Conservation (phyloP, 2,113 vertebrate genomes). For the Urocolius indicus region DNA sequence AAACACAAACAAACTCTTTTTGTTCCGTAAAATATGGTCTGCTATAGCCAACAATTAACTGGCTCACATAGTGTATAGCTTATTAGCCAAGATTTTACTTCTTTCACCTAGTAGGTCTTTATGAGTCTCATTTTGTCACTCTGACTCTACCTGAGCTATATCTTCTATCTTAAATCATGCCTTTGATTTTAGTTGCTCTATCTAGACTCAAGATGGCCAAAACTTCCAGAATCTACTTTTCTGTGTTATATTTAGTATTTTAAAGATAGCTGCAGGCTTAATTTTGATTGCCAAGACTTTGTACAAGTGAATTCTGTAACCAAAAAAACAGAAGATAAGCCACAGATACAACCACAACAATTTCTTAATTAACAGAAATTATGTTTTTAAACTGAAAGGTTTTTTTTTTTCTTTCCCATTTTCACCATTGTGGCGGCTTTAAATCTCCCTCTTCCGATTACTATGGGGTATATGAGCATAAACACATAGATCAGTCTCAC, state of each 20-base stretch:
- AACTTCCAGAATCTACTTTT: neutral
- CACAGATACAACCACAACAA: constrained; percentile 36
- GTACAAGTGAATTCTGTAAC: constrained; percentile 19
- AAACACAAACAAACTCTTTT: neutral
- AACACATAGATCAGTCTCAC: neutral
- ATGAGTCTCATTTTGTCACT: neutral
- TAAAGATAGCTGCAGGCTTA: neutral
- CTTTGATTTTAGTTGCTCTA: neutral
- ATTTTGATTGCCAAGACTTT: constrained; percentile 25
- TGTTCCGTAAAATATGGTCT: neutral
- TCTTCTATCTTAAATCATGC: neutral
- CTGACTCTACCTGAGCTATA: neutral
- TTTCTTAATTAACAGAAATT: constrained; percentile 51
- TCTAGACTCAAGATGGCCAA: neutral
- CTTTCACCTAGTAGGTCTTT: neutral
- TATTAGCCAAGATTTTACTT: neutral
- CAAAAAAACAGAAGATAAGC: constrained; percentile 7
- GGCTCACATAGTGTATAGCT: neutral
- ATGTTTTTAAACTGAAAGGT: neutral
- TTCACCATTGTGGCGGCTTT: neutral
- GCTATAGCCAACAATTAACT: neutral
- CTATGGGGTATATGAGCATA: neutral
- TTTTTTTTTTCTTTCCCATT: neutral
- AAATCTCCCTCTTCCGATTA: neutral
- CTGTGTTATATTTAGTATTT: neutral